Percentiles rank a stretch among this genome's conserved stretches.
Evolutionary conservation across 23 tunicate genomes (phyloP).

Genomic region (Halocynthia roretzi): DNA sequence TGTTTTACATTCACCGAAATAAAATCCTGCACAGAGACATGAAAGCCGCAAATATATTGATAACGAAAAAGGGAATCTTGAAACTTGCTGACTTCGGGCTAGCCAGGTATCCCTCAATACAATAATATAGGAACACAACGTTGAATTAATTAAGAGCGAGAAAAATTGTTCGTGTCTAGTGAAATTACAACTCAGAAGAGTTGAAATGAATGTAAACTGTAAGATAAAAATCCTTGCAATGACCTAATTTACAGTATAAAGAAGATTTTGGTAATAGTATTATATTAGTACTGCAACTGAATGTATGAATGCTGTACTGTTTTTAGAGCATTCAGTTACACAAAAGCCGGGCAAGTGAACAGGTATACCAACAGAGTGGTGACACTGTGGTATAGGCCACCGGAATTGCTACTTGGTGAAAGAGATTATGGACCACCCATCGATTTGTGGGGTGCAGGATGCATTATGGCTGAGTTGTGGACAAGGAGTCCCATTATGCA

Average conservation of each 20-base stretch:
- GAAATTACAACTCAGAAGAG: too few species aligned
- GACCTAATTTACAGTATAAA: too few species aligned
- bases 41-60: conserved; percentile 98
- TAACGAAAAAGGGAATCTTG: conserved; percentile 80
- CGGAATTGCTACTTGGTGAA: conserved; percentile 92
- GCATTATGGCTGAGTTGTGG: conserved; percentile 99
- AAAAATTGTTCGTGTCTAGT: too few species aligned
- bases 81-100: conserved; percentile 98
- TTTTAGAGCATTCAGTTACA: conserved; percentile 84
- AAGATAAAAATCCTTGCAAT: too few species aligned
- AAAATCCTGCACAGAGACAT: conserved; percentile 97
- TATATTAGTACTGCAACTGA: too few species aligned
- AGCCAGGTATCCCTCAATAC: conserved; percentile 54
- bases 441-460: conserved; percentile 99
- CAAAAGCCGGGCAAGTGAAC: conserved; percentile 87
- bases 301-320: neutral
- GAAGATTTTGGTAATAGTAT: too few species aligned
- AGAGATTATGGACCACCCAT: conserved; percentile 96
- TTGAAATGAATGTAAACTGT: too few species aligned
- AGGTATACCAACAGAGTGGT: conserved; percentile 97
- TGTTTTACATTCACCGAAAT: conserved; percentile 94
- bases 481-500: conserved; percentile 99
- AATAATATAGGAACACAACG: too few species aligned
- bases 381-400: conserved; percentile 98
- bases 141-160: too few species aligned